phyloP scores from a whole-genome alignment of 2,113 vertebrate species.

The Petrocephalus microphthalmus region DNA sequence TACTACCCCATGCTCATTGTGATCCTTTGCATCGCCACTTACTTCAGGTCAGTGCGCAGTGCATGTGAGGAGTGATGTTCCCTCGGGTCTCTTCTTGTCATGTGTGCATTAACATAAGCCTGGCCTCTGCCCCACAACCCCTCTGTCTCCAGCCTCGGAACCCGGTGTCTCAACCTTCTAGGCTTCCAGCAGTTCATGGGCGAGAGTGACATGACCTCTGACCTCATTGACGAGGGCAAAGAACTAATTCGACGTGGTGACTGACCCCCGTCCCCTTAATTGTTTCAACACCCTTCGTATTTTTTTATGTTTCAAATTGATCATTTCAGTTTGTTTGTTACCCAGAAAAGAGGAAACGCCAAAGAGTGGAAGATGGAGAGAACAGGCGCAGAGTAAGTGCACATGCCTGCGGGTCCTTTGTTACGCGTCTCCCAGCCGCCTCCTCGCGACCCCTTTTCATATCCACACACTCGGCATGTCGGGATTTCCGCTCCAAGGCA shows the following conservation, averaged over 20 bases:
- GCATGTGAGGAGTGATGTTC: neutral
- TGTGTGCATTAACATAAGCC: neutral
- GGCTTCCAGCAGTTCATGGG: conserved; percentile 98
- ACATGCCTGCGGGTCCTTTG: neutral
- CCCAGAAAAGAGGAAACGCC: conserved; percentile 89
- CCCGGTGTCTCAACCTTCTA: conserved; percentile 90
- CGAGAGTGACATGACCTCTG: conserved; percentile 93
- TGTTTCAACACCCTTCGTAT: neutral
- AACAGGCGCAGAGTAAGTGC: conserved; percentile 81
- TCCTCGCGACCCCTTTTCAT: neutral
- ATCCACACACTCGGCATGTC: too few relatives aligned
- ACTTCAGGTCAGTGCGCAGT: conserved; percentile 76
- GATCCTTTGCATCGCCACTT: conserved; percentile 95
- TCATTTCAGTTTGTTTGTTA: neutral
- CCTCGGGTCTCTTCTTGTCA: neutral
- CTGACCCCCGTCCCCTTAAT: neutral
- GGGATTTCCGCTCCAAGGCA: neutral
- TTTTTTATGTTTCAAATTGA: neutral
- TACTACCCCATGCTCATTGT: conserved; percentile 98
- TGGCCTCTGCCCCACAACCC: neutral
- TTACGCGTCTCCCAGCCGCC: neutral
- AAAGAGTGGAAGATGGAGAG: conserved; percentile 89
- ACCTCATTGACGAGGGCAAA: conserved; percentile 93
- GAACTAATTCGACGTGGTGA: conserved; percentile 88
- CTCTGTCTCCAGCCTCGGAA: conserved; percentile 73